Percentiles rank a stretch among this genome's conserved stretches.
These are phyloP conservation scores for Apostichopus parvimensis DNA, from an alignment of 35 echinoderm and acorn worm species.

Conservation along the genomic window DNA sequence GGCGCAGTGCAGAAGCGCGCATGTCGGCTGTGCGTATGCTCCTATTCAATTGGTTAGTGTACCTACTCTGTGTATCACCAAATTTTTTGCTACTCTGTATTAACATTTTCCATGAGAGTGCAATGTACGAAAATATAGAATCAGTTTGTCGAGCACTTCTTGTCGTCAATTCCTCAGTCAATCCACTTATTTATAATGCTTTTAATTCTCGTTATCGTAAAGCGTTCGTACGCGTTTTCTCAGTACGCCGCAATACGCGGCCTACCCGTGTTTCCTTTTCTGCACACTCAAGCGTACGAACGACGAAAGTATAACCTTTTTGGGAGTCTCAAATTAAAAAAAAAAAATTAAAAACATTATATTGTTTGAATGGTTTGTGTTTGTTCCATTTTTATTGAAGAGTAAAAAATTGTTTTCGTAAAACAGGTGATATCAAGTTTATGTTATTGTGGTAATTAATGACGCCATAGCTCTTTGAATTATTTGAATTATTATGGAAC, in stretches of 20 bases:
- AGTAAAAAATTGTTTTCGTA: too few relatives aligned
- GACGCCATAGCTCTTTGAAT: too few relatives aligned
- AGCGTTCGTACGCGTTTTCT: slow-evolving; percentile 35
- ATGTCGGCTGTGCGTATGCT: slow-evolving; percentile 44
- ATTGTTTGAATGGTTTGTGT: too few relatives aligned
- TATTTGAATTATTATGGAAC: too few relatives aligned
- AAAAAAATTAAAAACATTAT: too few relatives aligned
- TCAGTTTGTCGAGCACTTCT: slow-evolving; percentile 24
- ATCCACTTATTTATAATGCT: slow-evolving; percentile 47
- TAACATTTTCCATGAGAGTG: not conserved
- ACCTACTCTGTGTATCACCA: slow-evolving; percentile 28
- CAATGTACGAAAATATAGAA: not conserved
- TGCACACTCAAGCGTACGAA: slow-evolving; percentile 12
- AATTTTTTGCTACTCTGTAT: slow-evolving; percentile 4
- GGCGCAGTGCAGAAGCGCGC: slow-evolving; percentile 28
- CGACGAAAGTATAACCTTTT: slow-evolving; percentile 21
- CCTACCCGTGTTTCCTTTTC: slow-evolving; percentile 28
- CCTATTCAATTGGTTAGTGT: slow-evolving; percentile 38
- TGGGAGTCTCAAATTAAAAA: too few relatives aligned
- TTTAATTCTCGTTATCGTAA: slow-evolving; percentile 38
- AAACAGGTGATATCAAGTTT: too few relatives aligned
- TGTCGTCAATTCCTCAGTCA: slow-evolving; percentile 27
- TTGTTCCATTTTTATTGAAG: too few relatives aligned
- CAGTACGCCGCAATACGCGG: slow-evolving; percentile 12
- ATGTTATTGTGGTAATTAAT: too few relatives aligned